Evolutionary conservation across 2,113 vertebrate genomes (phyloP).

Genomic region (Gallinago undulata): DNA sequence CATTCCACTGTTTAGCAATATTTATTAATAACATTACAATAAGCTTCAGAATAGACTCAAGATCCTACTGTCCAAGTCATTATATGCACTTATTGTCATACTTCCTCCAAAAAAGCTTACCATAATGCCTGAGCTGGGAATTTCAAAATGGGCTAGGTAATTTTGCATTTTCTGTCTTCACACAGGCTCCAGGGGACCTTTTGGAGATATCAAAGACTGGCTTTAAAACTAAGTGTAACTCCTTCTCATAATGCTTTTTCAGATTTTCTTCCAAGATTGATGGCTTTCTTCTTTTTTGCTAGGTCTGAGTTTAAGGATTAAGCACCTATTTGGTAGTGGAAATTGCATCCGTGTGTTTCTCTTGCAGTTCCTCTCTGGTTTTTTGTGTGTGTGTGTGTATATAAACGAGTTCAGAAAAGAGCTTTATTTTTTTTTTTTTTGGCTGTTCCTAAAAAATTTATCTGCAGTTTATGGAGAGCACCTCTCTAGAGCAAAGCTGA

Average conservation of each 20-base stretch:
- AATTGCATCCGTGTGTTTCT: not conserved
- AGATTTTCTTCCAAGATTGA: not conserved
- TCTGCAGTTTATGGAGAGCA: not conserved
- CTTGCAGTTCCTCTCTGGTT: not conserved
- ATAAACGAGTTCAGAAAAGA: not conserved
- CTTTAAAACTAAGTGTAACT: not conserved
- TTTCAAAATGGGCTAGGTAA: not conserved
- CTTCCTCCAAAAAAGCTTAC: not conserved
- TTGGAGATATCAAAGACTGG: not conserved
- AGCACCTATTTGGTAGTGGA: not conserved
- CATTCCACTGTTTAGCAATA: not conserved
- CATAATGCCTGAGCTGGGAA: not conserved
- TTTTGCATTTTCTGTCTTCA: not conserved
- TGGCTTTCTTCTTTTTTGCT: not conserved
- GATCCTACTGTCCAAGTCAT: not conserved
- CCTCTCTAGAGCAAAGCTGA: not conserved
- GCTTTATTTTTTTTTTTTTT: not conserved
- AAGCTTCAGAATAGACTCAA: not conserved
- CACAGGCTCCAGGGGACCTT: not conserved
- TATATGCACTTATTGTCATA: not conserved
- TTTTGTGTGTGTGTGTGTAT: rapidly evolving
- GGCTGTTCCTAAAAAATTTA: not conserved
- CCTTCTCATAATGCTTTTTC: not conserved
- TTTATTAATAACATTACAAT: not conserved
- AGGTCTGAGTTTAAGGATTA: not conserved